Base-by-base conservation (phyloP, 2,797 vertebrate genomes). In the Thripadectes ignobilis region DNA sequence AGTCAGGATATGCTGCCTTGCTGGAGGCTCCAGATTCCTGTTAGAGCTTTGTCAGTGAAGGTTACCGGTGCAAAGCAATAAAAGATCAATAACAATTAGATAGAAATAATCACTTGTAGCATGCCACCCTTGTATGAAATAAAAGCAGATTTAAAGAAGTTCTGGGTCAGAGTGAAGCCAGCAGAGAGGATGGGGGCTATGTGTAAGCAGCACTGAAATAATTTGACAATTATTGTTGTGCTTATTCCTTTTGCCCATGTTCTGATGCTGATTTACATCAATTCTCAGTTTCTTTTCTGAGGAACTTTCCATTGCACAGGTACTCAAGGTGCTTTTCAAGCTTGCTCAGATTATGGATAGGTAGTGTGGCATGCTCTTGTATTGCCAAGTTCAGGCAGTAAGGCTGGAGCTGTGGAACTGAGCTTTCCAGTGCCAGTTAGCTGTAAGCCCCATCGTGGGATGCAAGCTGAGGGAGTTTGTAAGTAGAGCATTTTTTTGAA, bases 241-340 rank as follows among this genome's bases (percentile, higher is more conserved):
- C 76, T 84, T 91, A 32, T 36, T 79, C 71, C 65, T 74, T 88
- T 95, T 76, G 67, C 74, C 26, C 20, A 41, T 67, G 54, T 85
- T 82, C 67, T 65, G 45, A 39, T 84, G 30, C 63, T 91, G 89
- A 92, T 96, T 96, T 88, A 76, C 94, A 61, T 88, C 85, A 90
- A 79, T 88, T 84, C 88, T 79, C 51, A 30, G 0, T 89, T 91
- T 61, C 5, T 22, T 79, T 93, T 94, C 92, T 92, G 72, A 16
- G 71, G 67, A 94, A 43, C 45, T 88, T 95, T 67, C 71, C 80
- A 43, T 58, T 69, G 69, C 38, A 49, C 32, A 58, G 88, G 71
- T 88, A 5, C 49, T 95, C 91, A 96, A 96, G 91, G 94, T 97
- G 93, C 89, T 97, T 96, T 96, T 95, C 91, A 93, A 45, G 85